Base-by-base conservation (phyloP, 2,888 invertebrate genomes). In the Pandemis cinnamomeana region DNA sequence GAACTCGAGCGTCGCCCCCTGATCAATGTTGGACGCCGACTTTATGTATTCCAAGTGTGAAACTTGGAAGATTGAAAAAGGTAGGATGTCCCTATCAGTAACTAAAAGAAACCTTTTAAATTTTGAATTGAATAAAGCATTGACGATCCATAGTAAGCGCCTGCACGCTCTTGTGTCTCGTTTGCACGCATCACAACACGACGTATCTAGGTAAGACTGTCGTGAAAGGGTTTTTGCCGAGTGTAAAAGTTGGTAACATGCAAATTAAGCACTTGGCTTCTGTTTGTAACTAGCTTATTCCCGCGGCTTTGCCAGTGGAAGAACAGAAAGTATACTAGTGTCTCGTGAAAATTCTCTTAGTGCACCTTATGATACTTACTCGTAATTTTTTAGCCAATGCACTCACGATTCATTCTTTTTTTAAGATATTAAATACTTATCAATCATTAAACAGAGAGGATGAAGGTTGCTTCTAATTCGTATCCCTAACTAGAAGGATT, bases 1-100 rank as follows among this genome's bases (percentile, higher is more conserved):
- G 78, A 75, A 81, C 81, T 80, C 79, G 80, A 79, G 78, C 77
- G 76, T 77, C 78, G 79, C 77, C 78, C 81, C 76, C 80, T 83
- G 81, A 81, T 84, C 82, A 84, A 84, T 82, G 79, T 81, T 81
- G 79, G 78, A 81, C 79, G 79, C 79, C 76, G 76, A 76, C 76
- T 80, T 80, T 79, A 79, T 73, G 75, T 74, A 72, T 75, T 76
- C 71, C 70, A 61, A 77, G 67, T 75, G 73, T 72, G 71, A 67
- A 58, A 71, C 71, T 70, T 74, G 73, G 75, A 68, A 71, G 62
- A 75, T 77, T 72, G 69, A 76, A 77, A 76, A 77, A 71, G 69
- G 73, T 62, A 10, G 48, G 64, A 51, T 42, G 60, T 66, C 51
- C 63, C 62, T 60, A 58, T 60, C 60, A 64, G 64, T 60, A 51